Conservation (phyloP, 2,888 invertebrate genomes). For the Bembecia ichneumoniformis region DNA sequence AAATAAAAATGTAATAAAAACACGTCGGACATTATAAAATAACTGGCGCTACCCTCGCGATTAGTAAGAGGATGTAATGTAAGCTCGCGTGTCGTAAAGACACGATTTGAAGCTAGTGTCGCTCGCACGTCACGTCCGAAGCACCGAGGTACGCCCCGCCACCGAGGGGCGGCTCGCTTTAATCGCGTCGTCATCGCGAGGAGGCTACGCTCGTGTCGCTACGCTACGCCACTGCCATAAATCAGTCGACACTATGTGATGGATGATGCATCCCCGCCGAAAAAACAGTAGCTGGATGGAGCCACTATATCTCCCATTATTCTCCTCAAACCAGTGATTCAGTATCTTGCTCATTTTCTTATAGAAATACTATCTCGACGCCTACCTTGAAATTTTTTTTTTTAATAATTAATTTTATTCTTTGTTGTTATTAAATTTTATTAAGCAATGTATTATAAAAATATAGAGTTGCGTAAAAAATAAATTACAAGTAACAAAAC, state of each 20-base stretch:
- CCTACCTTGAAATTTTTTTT: no score
- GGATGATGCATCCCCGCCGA: constrained; percentile 43
- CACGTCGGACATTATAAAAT: constrained; percentile 8
- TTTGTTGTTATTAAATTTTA: no score
- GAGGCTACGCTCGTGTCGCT: constrained; percentile 51
- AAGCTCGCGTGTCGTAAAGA: constrained; percentile 32
- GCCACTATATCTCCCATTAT: constrained; percentile 24
- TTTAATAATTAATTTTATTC: no score
- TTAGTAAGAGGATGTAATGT: constrained; percentile 29
- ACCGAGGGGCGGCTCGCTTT: constrained; percentile 17
- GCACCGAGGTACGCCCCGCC: constrained; percentile 15
- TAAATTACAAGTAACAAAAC: no score
- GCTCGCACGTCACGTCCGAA: constrained; percentile 33
- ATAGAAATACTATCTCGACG: no score
- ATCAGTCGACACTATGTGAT: constrained; percentile 61
- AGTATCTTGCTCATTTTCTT: not conserved
- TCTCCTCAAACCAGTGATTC: constrained; percentile 5
- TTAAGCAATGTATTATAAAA: no score
- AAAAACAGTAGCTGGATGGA: constrained; percentile 27
- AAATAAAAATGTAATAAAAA: no score
- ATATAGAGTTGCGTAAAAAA: no score
- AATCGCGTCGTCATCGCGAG: constrained; percentile 60
- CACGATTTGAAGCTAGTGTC: constrained; percentile 23
- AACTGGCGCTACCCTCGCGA: constrained; percentile 16
- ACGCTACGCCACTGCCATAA: constrained; percentile 53